Conservation (phyloP, 2,113 vertebrate genomes). For the Cynoglossus semilaevis region DNA sequence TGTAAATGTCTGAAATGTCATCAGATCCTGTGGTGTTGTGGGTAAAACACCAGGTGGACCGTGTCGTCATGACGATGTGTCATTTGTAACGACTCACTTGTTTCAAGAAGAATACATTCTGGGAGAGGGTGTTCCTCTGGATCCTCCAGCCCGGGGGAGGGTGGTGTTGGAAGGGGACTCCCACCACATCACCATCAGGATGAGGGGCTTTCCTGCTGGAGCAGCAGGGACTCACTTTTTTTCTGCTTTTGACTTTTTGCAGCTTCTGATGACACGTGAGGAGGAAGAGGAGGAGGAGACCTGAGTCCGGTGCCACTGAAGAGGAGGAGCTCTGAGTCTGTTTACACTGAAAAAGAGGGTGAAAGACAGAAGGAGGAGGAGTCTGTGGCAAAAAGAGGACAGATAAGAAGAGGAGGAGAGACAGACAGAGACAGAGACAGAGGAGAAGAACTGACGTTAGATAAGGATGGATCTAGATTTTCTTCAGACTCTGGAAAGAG, state of each 20-base stretch:
- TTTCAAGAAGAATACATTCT: no score
- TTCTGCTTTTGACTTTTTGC: not conserved
- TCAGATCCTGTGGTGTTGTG: conserved; percentile 4
- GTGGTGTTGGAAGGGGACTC: no score
- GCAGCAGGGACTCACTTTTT: not conserved
- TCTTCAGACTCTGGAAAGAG: conserved; percentile 80
- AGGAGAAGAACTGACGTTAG: conserved; percentile 16
- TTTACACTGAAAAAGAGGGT: conserved; percentile 24
- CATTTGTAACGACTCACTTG: no score
- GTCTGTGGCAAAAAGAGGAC: conserved; percentile 23
- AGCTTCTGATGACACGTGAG: not conserved
- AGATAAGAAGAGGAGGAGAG: conserved; percentile 18
- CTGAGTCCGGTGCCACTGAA: conserved; percentile 2
- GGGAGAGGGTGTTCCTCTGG: no score
- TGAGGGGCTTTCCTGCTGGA: no score
- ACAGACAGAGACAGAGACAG: conserved; percentile 17
- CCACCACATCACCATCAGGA: no score
- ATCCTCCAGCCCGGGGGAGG: no score
- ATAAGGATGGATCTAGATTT: conserved; percentile 76
- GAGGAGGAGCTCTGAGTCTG: conserved; percentile 17
- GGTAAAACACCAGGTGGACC: no score
- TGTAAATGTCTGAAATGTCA: not conserved
- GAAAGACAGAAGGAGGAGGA: conserved; percentile 3
- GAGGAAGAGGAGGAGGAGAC: not conserved
- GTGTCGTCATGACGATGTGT: no score